Conservation (phyloP, 2,888 invertebrate species). For the Halocaridina rubra region DNA sequence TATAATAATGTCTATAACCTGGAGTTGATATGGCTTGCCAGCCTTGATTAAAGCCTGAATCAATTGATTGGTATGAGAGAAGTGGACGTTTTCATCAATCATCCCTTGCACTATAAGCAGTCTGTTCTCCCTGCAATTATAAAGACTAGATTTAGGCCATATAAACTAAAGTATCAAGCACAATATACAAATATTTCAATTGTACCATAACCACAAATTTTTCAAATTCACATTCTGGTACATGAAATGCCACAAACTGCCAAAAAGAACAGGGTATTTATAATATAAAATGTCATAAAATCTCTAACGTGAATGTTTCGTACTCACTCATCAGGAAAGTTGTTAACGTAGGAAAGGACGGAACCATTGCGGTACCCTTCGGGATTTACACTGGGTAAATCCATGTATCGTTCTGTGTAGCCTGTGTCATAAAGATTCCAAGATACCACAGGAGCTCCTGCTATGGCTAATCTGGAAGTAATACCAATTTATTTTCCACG, state of each 20-base stretch:
- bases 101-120: constrained; percentile 95
- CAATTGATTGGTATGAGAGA: constrained; percentile 92
- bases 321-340: constrained; percentile 91
- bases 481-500: no score
- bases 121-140: constrained; percentile 79
- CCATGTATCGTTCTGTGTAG: constrained; percentile 98
- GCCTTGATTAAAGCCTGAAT: constrained; percentile 89
- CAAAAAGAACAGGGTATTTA: no score
- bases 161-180: neutral
- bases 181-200: constrained; percentile 10
- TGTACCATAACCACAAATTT: neutral
- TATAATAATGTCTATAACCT: no score
- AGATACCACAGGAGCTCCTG: constrained; percentile 96
- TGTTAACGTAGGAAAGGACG: constrained; percentile 68
- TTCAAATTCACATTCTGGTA: neutral
- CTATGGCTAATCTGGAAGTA: constrained; percentile 75
- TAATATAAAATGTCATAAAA: neutral
- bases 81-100: constrained; percentile 99
- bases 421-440: constrained; percentile 99
- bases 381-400: constrained; percentile 80
- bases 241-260: no score
- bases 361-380: constrained; percentile 86
- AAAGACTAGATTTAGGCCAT: constrained; percentile 3
- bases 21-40: constrained; percentile 95
- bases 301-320: neutral